Evolutionary conservation across 2,888 invertebrate species (phyloP).

Genomic region (Cyclophora punctaria): DNA sequence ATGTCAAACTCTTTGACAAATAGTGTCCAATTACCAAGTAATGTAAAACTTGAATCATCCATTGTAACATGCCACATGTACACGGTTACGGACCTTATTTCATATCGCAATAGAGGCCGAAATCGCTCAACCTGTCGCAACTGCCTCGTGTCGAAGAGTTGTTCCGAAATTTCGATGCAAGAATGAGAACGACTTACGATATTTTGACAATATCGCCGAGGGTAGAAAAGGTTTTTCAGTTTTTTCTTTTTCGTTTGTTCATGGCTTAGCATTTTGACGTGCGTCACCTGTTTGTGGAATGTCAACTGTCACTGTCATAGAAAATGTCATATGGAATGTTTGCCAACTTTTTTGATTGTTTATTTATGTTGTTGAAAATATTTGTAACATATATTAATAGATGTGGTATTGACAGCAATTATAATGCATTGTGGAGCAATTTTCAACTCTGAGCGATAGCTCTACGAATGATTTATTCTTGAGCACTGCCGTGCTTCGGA

Average conservation of each 20-base stretch:
- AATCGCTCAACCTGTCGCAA: constrained; percentile 68
- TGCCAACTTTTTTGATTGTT: no score
- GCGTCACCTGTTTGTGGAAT: constrained; percentile 17
- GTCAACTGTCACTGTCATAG: not conserved
- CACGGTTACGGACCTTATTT: constrained; percentile 33
- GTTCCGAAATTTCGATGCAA: constrained; percentile 60
- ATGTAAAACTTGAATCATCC: not conserved
- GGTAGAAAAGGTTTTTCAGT: constrained; percentile 55
- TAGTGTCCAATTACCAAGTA: no score
- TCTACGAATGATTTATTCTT: no score
- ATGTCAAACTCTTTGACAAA: no score
- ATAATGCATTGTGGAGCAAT: no score
- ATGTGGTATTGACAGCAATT: no score
- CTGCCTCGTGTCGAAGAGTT: constrained; percentile 62
- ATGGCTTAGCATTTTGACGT: constrained; percentile 16
- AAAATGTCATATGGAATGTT: no score
- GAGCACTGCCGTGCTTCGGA: no score
- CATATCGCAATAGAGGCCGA: constrained; percentile 56
- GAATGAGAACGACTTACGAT: constrained; percentile 57
- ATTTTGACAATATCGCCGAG: constrained; percentile 60
- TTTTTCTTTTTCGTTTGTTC: constrained; percentile 22
- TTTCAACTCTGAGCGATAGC: no score
- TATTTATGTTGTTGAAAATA: no score
- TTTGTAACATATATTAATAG: no score
- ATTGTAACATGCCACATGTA: not conserved